Evolutionary conservation across 2,113 vertebrate species (phyloP).

Genomic region (Rana temporaria): DNA sequence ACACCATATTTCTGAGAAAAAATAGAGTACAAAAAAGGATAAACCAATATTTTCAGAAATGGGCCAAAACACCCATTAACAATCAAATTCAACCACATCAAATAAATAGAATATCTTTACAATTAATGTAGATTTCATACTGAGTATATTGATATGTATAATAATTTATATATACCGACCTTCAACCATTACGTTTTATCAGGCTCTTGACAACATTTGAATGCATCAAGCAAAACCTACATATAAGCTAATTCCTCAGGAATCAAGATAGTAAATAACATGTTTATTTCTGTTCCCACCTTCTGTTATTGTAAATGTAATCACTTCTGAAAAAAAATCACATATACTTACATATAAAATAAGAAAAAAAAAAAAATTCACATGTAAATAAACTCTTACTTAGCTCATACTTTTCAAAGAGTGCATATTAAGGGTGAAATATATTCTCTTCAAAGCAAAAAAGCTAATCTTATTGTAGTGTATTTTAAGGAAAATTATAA

Average conservation of each 20-base stretch:
- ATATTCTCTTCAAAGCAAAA: slow-evolving; percentile 49
- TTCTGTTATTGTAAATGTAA: slow-evolving; percentile 67
- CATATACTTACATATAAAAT: slow-evolving; percentile 62
- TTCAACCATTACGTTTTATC: background rate
- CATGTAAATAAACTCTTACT: slow-evolving; percentile 66
- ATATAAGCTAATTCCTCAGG: slow-evolving; percentile 48
- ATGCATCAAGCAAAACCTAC: slow-evolving; percentile 18
- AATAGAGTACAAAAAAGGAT: background rate
- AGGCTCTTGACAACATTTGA: background rate
- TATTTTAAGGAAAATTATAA: background rate
- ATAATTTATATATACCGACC: slow-evolving; percentile 1
- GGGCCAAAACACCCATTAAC: background rate
- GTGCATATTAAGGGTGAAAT: slow-evolving; percentile 76
- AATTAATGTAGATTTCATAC: background rate
- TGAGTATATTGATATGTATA: slow-evolving; percentile 13
- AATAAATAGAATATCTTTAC: background rate
- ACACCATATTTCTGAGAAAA: background rate
- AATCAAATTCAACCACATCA: background rate
- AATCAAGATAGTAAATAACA: slow-evolving; percentile 35
- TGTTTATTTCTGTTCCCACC: slow-evolving; percentile 66
- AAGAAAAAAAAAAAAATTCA: slow-evolving; percentile 24
- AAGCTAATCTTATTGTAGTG: background rate
- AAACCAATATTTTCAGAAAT: background rate
- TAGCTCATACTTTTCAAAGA: slow-evolving; percentile 77
- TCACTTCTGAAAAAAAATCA: slow-evolving; percentile 68